A percentile compares a stretch with the other conserved stretches of the same genome.
These are phyloP conservation scores for Pogonophryne albipinna DNA, from an alignment of 2,797 vertebrate genomes.

Conservation along the genomic window DNA sequence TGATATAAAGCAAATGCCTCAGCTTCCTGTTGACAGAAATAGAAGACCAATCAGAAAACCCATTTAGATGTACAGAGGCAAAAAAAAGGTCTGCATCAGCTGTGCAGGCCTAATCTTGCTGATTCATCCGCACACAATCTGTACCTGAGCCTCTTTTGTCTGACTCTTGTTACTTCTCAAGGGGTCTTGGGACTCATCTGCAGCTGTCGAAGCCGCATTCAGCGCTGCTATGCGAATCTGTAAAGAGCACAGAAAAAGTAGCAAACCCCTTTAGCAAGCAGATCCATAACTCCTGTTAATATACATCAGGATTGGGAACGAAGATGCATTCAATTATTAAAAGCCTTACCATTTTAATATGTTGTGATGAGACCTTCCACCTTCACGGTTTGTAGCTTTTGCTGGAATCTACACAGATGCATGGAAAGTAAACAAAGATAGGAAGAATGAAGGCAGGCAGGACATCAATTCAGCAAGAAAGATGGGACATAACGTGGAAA, in stretches of 20 bases:
- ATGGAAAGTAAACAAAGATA: not conserved
- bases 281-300: not conserved
- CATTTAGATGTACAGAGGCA: not conserved
- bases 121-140: not conserved
- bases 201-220: constrained; percentile 91
- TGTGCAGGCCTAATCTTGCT: not conserved
- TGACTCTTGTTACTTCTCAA: constrained; percentile 92
- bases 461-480: not conserved
- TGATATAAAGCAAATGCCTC: constrained; percentile 98
- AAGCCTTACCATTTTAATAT: constrained; percentile 69
- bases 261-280: not conserved
- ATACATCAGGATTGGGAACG: too few relatives aligned
- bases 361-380: constrained; percentile 27
- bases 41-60: not conserved
- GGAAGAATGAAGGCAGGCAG: not conserved
- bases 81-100: not conserved
- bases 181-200: constrained; percentile 93
- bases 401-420: constrained; percentile 15
- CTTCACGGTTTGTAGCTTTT: constrained; percentile 28
- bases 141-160: constrained; percentile 98
- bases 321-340: not conserved
- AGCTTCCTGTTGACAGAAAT: constrained; percentile 87
- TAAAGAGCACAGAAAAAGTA: constrained; percentile 6
- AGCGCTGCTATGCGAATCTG: constrained; percentile 97
- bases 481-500: not conserved